Evolutionary conservation across 2,797 vertebrate genomes (phyloP), one percentile per base, ranked within the genome.

Genomic region (Lutjanus campechanus): DNA sequence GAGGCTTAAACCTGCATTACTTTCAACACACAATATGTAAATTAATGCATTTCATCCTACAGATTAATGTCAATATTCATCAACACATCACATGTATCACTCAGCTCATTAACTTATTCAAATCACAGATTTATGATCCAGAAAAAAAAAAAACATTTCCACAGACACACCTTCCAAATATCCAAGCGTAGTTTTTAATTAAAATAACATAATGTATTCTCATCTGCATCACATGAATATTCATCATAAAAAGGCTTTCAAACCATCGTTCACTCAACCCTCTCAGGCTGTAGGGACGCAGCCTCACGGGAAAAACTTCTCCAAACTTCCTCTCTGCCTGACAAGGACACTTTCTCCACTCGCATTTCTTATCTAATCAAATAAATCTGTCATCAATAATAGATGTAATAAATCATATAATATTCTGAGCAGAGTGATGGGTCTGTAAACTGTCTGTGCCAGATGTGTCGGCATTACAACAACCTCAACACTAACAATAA

Each of bases 211-310:
- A 25, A 79, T 7, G 4, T 8, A 56, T 22, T 43, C 43, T 40
- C 50, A 69, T 74, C 56, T 56, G 40, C 55, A 46, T 8, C 7
- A 11, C 49, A 65, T 82, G 49, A 79, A 85, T 73, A 65, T 82
- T 69, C 16, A 69, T 56, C 7, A 6, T 3, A 53, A n/a, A 63
- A 40, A 61, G 1, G 1, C 54, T 70, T 74, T 61, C 11, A 40
- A 43, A 20, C 22, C 5, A 36, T 56, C 56, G 8, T 29, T 50
- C 47, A 50, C 20, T 61, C 41, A 65, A 12, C 43, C 15, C 11
- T 58, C n/a, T 36, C n/a, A 13, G 16, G 11, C 36, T 54, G 4
- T 6, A 54, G n/a, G 43, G 8, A 19, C 1, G 1, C 11, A 53
- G 22, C 58, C 55, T 64, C 17, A 20, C 20, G 11, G 12, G 44